Base-by-base conservation (phyloP, 1,140 invertebrate species). In the Drosophila serrata region DNA sequence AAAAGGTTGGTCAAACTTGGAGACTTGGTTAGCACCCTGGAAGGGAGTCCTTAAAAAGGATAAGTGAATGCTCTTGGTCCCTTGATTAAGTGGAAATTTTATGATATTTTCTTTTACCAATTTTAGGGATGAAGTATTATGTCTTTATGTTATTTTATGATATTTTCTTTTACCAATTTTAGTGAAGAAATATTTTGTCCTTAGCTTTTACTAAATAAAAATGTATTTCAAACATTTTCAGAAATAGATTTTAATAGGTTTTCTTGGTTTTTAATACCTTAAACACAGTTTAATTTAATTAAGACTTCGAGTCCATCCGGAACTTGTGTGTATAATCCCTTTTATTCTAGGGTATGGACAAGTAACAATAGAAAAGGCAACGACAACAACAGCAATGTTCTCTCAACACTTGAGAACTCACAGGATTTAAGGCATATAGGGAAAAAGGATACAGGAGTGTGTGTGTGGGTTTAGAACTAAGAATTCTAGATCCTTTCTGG, bases 401-500 rank as follows among this genome's bases (percentile, higher is more conserved):
- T 40, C 55, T 68, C 53, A 70, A 24, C 75, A 70, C 75, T 78
- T 59, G 45, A 70, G 53, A 53, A 63, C 58, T 46, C 24, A 27
- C 42, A 42, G 37, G 29, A 48, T 33, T 43, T 7, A 60, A 49
- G 37, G 31, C 24, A n/a, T 22, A 31, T 22, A 31, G 46, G n/a
- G 9, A 31, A 15, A 42, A 15, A 42, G n/a, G 33, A 19, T 40
- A 12, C 11, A 19, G 8, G 19, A 11, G 22, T 15, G 19, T 12
- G 37, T 37, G 29, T 19, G 19, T 33, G n/a, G 33, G 62, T 27
- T 37, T 48, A 72, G n/a, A 37, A 22, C 43, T 24, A 48, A 58
- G 70, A 74, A 55, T 74, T 51, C 33, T 62, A 62, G 46, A 74
- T 74, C 69, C 70, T 53, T 74, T 74, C 29, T 72, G 69, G 69